Conservation (phyloP, 2,797 vertebrate genomes). For the Myotis pilosus region DNA sequence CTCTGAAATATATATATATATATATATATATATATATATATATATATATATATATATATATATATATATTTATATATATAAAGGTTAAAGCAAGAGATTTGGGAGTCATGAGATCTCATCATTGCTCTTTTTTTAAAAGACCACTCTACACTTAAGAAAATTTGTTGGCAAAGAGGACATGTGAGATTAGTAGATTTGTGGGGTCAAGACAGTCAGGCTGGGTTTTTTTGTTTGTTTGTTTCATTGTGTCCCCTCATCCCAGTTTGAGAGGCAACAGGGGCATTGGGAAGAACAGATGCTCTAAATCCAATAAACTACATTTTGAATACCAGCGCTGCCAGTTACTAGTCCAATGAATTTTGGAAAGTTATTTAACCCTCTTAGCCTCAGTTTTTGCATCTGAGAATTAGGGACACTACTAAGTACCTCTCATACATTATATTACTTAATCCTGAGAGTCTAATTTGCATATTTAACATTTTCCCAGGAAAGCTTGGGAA, state of each 20-base stretch:
- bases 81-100: neutral
- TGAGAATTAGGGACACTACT: neutral
- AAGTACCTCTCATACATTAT: neutral
- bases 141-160: neutral
- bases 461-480: slow-evolving; percentile 20
- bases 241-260: neutral
- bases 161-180: neutral
- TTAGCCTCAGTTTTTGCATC: neutral
- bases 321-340: slow-evolving; percentile 15
- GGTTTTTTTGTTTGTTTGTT: neutral
- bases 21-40: too few species aligned
- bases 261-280: neutral
- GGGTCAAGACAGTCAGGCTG: neutral
- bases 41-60: too few species aligned
- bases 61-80: too few species aligned
- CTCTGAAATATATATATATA: too few species aligned
- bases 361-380: slow-evolving; percentile 11
- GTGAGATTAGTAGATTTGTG: neutral
- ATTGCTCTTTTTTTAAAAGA: neutral
- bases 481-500: slow-evolving; percentile 9
- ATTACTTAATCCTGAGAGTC: slow-evolving; percentile 20
- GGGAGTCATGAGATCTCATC: neutral
- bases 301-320: neutral
- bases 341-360: neutral
- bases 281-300: neutral